These are phyloP conservation scores for Ophion obscuratus DNA, from an alignment of 2,888 invertebrate genomes.

Conservation along the genomic window DNA sequence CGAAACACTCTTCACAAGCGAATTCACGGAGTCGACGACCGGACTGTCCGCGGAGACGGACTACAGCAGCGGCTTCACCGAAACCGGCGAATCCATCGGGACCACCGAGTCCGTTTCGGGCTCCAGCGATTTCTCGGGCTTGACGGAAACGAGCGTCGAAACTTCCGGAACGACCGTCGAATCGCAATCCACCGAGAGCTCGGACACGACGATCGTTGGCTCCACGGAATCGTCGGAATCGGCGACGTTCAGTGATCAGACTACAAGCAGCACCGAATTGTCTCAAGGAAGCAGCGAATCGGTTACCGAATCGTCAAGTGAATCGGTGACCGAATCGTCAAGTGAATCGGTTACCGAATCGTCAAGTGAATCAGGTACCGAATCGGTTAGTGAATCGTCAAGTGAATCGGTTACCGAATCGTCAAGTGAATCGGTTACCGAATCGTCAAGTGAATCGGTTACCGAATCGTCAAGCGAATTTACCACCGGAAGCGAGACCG, in stretches of 20 bases:
- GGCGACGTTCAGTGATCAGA: constrained; percentile 51
- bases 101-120: constrained; percentile 72
- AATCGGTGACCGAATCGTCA: constrained; percentile 24
- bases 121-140: constrained; percentile 66
- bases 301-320: constrained; percentile 3
- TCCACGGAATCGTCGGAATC: constrained; percentile 46
- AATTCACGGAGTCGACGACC: constrained; percentile 50
- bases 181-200: constrained; percentile 39
- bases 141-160: constrained; percentile 69
- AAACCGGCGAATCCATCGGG: constrained; percentile 66
- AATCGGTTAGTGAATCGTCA: constrained; percentile 1
- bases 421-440: constrained; percentile 23
- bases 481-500: constrained; percentile 39
- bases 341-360: constrained; percentile 21
- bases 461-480: constrained; percentile 33
- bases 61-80: constrained; percentile 63
- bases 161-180: constrained; percentile 73
- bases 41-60: constrained; percentile 68
- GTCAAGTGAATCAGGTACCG: constrained; percentile 24
- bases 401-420: constrained; percentile 27
- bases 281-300: constrained; percentile 55
- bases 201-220: constrained; percentile 36
- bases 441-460: neutral
- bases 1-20: constrained; percentile 35
- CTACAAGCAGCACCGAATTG: constrained; percentile 63